Conservation (phyloP, 2,888 invertebrate genomes). For the Hypolimnas misippus region DNA sequence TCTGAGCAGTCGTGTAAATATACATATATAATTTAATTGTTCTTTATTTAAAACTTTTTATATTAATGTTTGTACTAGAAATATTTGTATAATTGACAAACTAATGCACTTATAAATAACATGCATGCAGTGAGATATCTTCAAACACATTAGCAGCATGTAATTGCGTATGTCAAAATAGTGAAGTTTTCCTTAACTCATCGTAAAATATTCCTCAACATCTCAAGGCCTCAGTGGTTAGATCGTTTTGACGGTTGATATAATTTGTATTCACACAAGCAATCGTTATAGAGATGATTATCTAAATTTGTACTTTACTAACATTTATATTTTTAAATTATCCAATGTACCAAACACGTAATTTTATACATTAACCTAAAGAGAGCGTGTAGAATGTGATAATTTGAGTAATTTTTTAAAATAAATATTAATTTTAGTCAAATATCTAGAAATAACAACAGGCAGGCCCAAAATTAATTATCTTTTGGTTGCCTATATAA, state of each 20-base stretch:
- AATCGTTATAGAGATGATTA: constrained; percentile 19
- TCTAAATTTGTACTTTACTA: constrained; percentile 8
- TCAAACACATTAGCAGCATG: background rate
- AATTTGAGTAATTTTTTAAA: too few species aligned
- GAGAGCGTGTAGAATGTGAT: too few species aligned
- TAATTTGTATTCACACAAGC: constrained; percentile 30
- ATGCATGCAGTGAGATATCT: background rate
- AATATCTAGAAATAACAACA: too few species aligned
- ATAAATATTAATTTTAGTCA: too few species aligned
- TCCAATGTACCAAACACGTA: background rate
- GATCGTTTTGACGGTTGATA: constrained; percentile 26
- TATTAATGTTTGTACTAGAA: background rate
- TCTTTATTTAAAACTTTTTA: too few species aligned
- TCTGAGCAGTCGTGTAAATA: too few species aligned
- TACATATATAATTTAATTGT: too few species aligned
- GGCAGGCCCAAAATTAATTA: too few species aligned
- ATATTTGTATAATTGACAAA: background rate
- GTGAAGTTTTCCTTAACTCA: constrained; percentile 10
- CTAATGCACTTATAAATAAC: background rate
- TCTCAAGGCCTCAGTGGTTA: constrained; percentile 23
- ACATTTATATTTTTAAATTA: background rate
- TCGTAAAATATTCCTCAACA: constrained; percentile 20
- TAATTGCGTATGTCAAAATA: constrained; percentile 21
- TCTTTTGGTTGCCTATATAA: too few species aligned
- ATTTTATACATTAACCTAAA: too few species aligned